These are phyloP conservation scores for Mus caroli DNA, from an alignment of 2,797 vertebrate genomes.

Conservation along the genomic window DNA sequence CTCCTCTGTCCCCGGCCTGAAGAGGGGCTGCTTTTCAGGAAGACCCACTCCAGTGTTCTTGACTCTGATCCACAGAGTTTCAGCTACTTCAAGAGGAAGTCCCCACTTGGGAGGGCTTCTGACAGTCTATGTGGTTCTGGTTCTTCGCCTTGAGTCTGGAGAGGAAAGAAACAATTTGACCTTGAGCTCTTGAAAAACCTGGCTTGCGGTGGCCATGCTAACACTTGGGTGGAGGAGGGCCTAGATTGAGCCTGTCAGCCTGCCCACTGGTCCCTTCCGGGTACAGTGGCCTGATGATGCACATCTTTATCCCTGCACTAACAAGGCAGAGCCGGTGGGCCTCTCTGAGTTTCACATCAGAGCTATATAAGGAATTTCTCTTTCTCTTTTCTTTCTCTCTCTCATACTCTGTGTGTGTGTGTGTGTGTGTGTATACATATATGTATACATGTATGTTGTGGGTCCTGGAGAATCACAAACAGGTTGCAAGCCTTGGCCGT, in stretches of 20 bases:
- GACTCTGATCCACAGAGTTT: neutral
- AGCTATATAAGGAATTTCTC: neutral
- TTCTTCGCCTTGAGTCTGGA: slow-evolving; percentile 3
- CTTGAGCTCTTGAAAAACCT: slow-evolving; percentile 13
- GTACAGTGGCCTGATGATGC: neutral
- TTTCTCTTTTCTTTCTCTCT: neutral
- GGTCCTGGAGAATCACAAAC: neutral
- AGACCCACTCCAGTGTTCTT: neutral
- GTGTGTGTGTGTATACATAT: neutral
- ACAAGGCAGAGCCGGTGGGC: neutral
- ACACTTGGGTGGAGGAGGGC: neutral
- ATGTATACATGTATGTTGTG: neutral
- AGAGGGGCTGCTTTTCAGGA: neutral
- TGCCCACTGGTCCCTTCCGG: neutral
- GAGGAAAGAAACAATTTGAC: neutral
- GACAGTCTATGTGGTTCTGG: neutral
- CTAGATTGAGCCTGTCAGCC: neutral
- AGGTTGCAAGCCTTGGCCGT: neutral
- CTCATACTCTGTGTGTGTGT: neutral
- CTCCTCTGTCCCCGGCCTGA: neutral
- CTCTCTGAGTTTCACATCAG: neutral
- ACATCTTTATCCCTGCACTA: neutral
- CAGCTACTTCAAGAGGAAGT: neutral
- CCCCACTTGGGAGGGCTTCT: neutral
- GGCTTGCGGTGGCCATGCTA: neutral